Evolutionary conservation across 1,140 invertebrate species (phyloP).

Genomic region (Drosophila mayri): DNA sequence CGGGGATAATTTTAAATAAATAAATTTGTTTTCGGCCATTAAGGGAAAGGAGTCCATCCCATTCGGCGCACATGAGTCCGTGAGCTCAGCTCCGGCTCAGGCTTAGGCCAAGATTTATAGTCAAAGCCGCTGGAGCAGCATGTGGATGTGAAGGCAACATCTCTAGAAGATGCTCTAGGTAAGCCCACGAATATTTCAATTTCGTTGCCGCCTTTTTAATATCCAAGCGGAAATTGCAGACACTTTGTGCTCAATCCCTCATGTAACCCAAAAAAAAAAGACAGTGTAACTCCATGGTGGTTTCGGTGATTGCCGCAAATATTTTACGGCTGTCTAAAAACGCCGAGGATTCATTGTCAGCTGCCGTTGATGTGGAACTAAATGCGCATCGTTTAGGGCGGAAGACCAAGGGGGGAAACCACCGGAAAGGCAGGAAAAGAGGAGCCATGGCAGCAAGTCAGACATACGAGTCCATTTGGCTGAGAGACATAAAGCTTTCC

Average conservation of each 20-base stretch:
- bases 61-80: constrained; percentile 36
- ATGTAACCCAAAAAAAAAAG: constrained; percentile 5
- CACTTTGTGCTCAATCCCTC: constrained; percentile 29
- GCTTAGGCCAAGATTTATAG: constrained; percentile 57
- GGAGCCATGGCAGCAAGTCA: constrained; percentile 24
- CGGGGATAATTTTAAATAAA: constrained; percentile 55
- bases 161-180: constrained; percentile 45
- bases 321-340: constrained; percentile 55
- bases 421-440: neutral
- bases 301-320: constrained; percentile 59
- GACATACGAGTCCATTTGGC: constrained; percentile 47
- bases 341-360: constrained; percentile 32
- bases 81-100: constrained; percentile 29
- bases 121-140: constrained; percentile 22
- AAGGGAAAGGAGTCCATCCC: constrained; percentile 43
- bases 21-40: constrained; percentile 44
- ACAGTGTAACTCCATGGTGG: constrained; percentile 33
- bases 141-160: constrained; percentile 20
- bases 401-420: constrained; percentile 4
- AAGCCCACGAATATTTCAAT: constrained; percentile 69
- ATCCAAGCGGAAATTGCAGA: constrained; percentile 52
- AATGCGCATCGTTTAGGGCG: constrained; percentile 47
- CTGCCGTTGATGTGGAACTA: constrained; percentile 57
- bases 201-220: constrained; percentile 60
- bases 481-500: constrained; percentile 28